A percentile compares a stretch with the other conserved stretches of the same genome.
phyloP scores from a whole-genome alignment of 2,888 invertebrate species.

The Sericinus montela region DNA sequence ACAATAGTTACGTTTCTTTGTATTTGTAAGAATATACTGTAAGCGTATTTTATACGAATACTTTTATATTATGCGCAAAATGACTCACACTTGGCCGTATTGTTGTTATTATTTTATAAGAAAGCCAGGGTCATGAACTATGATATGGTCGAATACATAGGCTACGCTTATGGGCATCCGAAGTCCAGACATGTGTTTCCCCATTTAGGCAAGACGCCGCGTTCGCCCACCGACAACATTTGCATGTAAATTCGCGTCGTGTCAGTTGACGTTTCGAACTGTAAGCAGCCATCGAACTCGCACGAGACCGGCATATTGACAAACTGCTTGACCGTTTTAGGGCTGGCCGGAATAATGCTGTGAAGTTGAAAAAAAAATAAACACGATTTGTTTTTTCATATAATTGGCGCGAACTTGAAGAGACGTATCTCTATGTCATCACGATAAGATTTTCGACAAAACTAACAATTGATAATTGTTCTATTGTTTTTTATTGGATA shows the following conservation, averaged over 20 bases:
- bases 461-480: no score
- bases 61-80: no score
- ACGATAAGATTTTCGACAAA: no score
- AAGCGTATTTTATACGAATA: no score
- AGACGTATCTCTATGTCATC: no score
- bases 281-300: constrained; percentile 15
- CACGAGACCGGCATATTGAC: constrained; percentile 13
- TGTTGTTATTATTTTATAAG: background rate
- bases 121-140: background rate
- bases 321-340: background rate
- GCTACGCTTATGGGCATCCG: background rate
- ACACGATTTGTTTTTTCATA: no score
- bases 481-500: no score
- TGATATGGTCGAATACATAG: background rate
- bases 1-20: no score
- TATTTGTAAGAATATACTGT: no score
- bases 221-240: constrained; percentile 22
- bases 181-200: constrained; percentile 2
- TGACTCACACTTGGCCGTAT: no score
- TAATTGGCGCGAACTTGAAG: no score
- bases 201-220: constrained; percentile 3
- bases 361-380: no score
- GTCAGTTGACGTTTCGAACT: constrained; percentile 12
- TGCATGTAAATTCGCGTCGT: constrained; percentile 35
- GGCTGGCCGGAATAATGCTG: background rate